These are phyloP conservation scores for Arothron firmamentum DNA, from an alignment of 2,113 vertebrate genomes.

Conservation along the genomic window DNA sequence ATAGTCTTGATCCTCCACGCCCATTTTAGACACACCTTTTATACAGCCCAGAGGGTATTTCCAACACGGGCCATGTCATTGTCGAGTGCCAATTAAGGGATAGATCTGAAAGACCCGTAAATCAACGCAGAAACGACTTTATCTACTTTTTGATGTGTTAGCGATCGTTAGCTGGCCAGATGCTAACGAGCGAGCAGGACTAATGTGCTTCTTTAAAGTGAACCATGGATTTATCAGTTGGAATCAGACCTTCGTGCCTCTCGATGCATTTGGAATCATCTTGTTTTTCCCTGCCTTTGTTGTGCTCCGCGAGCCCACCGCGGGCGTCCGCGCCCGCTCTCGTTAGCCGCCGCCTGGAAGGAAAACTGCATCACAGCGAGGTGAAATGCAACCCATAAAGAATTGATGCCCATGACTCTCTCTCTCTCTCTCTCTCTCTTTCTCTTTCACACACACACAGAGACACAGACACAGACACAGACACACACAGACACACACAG, in stretches of 20 bases:
- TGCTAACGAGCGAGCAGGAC: conserved; percentile 1
- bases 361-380: neutral
- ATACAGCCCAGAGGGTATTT: conserved; percentile 46
- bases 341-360: too few species aligned
- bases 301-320: too few species aligned
- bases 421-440: too few species aligned
- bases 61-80: conserved; percentile 36
- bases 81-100: conserved; percentile 26
- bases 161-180: conserved; percentile 8
- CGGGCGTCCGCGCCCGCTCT: too few species aligned
- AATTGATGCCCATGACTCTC: conserved; percentile 37
- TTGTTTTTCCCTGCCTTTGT: too few species aligned
- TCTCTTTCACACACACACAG: conserved; percentile 4
- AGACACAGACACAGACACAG: too few species aligned
- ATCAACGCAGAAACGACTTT: conserved; percentile 36
- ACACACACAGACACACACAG: conserved; percentile 28
- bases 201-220: too few species aligned
- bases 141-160: neutral
- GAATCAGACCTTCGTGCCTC: too few species aligned
- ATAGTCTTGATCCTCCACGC: conserved; percentile 59
- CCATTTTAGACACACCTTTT: conserved; percentile 58
- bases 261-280: too few species aligned
- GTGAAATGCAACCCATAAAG: conserved; percentile 12
- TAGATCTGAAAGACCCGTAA: conserved; percentile 28
- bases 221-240: too few species aligned